phyloP scores from a whole-genome alignment of 2,113 vertebrate species.

The Psophia crepitans region DNA sequence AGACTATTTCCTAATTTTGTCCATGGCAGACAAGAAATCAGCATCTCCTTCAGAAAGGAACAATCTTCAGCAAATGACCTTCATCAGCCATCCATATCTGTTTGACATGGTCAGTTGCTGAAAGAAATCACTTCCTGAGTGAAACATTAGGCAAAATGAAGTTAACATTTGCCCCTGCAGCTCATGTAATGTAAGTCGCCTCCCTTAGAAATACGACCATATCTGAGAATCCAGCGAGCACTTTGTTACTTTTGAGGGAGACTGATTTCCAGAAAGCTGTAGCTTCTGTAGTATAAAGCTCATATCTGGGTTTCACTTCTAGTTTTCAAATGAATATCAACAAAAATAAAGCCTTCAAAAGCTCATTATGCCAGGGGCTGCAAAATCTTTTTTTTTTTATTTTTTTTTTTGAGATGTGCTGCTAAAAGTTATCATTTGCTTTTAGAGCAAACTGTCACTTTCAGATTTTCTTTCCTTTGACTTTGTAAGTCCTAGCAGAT shows the following conservation, averaged over 20 bases:
- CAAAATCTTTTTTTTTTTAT: background rate
- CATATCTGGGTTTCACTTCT: background rate
- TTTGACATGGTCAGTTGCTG: background rate
- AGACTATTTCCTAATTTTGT: background rate
- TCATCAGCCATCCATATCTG: background rate
- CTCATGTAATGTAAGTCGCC: background rate
- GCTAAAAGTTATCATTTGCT: background rate
- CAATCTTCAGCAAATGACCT: background rate
- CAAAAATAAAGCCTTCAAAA: background rate
- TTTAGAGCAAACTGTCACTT: background rate
- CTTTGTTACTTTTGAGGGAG: background rate
- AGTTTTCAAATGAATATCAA: background rate
- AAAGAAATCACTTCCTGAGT: conserved; percentile 47
- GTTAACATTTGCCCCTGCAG: conserved; percentile 22
- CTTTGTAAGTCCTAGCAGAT: background rate
- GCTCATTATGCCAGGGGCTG: background rate
- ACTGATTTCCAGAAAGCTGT: background rate
- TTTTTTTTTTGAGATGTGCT: too few species aligned
- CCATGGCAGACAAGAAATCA: background rate
- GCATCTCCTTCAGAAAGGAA: background rate
- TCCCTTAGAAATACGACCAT: background rate
- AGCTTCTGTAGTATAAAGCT: background rate
- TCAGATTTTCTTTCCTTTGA: background rate
- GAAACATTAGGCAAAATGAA: conserved; percentile 14
- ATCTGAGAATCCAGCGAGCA: background rate